Base-by-base conservation (phyloP, 2,113 vertebrate species). In the Bufo bufo region DNA sequence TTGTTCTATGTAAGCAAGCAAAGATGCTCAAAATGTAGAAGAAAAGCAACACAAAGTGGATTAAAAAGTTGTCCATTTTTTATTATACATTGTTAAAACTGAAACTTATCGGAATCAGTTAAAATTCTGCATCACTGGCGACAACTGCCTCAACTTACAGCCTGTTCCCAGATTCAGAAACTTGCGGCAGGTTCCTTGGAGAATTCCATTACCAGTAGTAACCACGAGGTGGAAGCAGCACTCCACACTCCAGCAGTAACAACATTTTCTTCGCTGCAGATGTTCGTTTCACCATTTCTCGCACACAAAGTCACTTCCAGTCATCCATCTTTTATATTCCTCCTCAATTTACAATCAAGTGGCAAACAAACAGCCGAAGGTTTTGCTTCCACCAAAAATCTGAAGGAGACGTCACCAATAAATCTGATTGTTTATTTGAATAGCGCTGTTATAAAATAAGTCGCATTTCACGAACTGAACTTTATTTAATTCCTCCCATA, bases 141-240 rank as follows among this genome's bases (percentile, higher is more conserved):
- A 33, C 33, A 33, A 33, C 33, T 33, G 33, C 33, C 33, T 33
- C 33, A 33, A 1, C 33, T 33, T 33, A 0, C 33, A 33, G 33
- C 33, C 33, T 33, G 33, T 33, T 33, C 33, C 33, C 33, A 33
- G 33, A 33, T 33, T 33, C 33, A 33, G 33, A 1, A 33, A 33
- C 33, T 1, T 33, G 33, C 33, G 33, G 33, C 33, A 33, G 33
- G 1, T 33, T 33, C 33, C 33, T 33, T 3, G 12, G 2, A 20
- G 11, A 4, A 45, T 1, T 78, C 58, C 19, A 33, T 12, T 78
- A 11, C 74, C 50, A 9, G 7, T 2, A 43, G 17, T 23, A 12
- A 13, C n/a, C 85, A 86, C 33, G 13, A 77, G 85, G 85, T 86
- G 85, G 74, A 74, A 86, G 72, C 85, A 86, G 19, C 52, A 4